A percentile compares a stretch with the other conserved stretches of the same genome.
phyloP scores from a whole-genome alignment of 2,888 invertebrate species.

The Galeopsomyia nigrocyanea region DNA sequence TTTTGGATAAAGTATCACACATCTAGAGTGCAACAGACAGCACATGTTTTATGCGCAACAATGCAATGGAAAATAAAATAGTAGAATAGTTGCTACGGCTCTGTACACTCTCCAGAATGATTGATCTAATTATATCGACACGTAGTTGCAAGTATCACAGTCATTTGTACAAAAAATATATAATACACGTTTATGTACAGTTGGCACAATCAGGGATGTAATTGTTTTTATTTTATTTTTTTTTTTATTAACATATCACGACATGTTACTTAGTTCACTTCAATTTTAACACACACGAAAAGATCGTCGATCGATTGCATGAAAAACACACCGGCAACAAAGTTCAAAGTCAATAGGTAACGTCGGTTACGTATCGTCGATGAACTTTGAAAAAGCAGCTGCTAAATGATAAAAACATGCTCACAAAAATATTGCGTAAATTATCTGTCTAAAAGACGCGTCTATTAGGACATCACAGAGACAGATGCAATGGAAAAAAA shows the following conservation, averaged over 20 bases:
- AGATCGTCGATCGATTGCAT: too few relatives aligned
- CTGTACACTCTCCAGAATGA: constrained; percentile 56
- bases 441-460: constrained; percentile 50
- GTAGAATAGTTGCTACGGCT: constrained; percentile 15
- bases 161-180: constrained; percentile 16
- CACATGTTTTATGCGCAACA: constrained; percentile 26
- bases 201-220: not conserved
- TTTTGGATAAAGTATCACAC: not conserved
- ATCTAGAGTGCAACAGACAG: constrained; percentile 35
- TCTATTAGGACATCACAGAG: constrained; percentile 63
- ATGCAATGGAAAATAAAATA: constrained; percentile 23
- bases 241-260: too few relatives aligned
- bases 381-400: constrained; percentile 24
- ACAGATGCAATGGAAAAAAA: constrained; percentile 67
- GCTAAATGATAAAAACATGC: constrained; percentile 38
- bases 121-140: constrained; percentile 47
- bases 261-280: too few relatives aligned
- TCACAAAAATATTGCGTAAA: constrained; percentile 23
- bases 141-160: not conserved
- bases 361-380: constrained; percentile 1
- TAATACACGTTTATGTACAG: constrained; percentile 27
- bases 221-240: too few relatives aligned
- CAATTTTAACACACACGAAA: too few relatives aligned
- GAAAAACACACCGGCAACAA: not conserved
- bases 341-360: constrained; percentile 17